Evolutionary conservation across 37 sponge, comb jelly and placozoan genomes (phyloP).

Genomic region (Agelas oroides): DNA sequence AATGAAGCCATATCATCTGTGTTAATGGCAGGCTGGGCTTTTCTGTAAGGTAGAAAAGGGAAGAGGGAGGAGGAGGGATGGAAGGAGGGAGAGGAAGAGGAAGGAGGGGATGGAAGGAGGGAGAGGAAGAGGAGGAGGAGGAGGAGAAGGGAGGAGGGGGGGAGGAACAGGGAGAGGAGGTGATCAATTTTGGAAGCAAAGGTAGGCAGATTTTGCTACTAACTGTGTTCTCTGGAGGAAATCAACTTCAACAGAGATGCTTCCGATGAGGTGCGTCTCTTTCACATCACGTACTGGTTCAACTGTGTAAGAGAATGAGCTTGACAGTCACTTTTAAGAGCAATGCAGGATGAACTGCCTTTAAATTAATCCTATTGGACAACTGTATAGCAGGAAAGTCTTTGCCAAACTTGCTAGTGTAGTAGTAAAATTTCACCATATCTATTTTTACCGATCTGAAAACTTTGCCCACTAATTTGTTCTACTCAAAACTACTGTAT

Average conservation of each 20-base stretch:
- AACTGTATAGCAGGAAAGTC: too few species aligned
- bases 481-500: too few species aligned
- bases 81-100: neutral
- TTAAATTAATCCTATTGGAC: too few species aligned
- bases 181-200: too few species aligned
- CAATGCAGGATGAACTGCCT: too few species aligned
- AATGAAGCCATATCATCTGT: conserved; percentile 64
- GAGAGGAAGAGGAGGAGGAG: neutral
- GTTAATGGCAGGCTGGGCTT: conserved; percentile 65
- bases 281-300: neutral
- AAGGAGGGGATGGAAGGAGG: neutral
- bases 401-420: too few species aligned
- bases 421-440: too few species aligned
- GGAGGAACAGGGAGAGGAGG: neutral
- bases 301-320: neutral
- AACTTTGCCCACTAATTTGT: too few species aligned
- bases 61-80: neutral
- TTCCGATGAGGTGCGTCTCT: conserved; percentile 3
- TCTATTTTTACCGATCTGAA: too few species aligned
- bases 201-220: too few species aligned
- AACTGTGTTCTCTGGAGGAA: conserved; percentile 47
- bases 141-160: neutral
- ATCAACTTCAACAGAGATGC: conserved; percentile 39
- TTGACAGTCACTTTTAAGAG: too few species aligned
- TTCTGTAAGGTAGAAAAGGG: conserved; percentile 24